Conservation (phyloP, 1,140 invertebrate genomes). For the Bombyx mandarina region DNA sequence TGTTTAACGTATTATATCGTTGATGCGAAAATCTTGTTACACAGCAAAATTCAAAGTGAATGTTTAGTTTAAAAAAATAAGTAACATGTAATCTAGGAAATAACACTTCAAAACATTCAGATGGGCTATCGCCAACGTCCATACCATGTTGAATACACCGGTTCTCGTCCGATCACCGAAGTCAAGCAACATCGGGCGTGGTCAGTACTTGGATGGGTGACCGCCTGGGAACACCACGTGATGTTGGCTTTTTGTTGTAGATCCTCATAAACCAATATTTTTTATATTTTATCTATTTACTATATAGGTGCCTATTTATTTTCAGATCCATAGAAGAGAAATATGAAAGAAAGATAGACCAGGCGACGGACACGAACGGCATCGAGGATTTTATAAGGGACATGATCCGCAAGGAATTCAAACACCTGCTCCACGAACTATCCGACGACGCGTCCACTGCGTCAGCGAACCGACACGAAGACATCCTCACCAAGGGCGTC, state of each 20-base stretch:
- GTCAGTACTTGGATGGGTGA: conserved; percentile 21
- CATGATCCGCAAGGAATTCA: conserved; percentile 53
- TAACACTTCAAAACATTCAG: too few species aligned
- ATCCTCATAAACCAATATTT: too few species aligned
- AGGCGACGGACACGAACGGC: conserved; percentile 47
- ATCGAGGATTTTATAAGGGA: conserved; percentile 55
- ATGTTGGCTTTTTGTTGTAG: conserved; percentile 1
- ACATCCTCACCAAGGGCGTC: conserved; percentile 45
- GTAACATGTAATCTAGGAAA: too few species aligned
- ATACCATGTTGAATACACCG: conserved; percentile 17
- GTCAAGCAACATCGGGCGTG: conserved; percentile 22
- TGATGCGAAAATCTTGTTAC: too few species aligned
- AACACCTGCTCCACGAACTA: conserved; percentile 38
- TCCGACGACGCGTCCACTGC: conserved; percentile 27
- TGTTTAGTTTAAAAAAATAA: too few species aligned
- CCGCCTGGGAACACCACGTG: conserved; percentile 15
- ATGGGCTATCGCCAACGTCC: conserved; percentile 1
- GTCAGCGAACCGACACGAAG: conserved; percentile 19
- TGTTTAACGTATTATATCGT: too few species aligned
- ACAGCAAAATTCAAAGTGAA: too few species aligned
- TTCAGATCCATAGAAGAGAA: conserved; percentile 16
- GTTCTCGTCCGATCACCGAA: conserved; percentile 26
- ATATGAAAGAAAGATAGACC: conserved; percentile 34
- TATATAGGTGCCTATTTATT: not conserved
- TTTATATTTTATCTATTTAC: not conserved